Percentiles rank a stretch among this genome's conserved stretches.
These are phyloP conservation scores for Spheniscus mendiculus DNA, from an alignment of 2,113 vertebrate genomes.

Conservation along the genomic window DNA sequence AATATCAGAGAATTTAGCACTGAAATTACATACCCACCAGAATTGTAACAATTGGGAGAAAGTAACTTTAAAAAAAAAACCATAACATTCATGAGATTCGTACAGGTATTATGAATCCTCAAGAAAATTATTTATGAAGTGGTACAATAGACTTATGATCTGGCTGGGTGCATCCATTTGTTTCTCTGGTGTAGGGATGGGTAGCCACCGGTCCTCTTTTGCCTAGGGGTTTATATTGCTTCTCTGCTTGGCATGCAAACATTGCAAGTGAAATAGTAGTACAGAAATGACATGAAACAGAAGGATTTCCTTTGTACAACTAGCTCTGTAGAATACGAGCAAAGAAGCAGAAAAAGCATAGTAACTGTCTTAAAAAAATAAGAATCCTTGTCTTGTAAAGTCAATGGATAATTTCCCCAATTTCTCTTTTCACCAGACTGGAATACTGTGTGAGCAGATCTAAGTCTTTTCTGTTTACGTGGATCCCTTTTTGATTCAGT, in stretches of 20 bases:
- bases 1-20: background rate
- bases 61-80: rapidly evolving
- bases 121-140: background rate
- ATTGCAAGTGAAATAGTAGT: background rate
- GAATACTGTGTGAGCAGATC: background rate
- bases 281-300: background rate
- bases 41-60: background rate
- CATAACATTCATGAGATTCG: rapidly evolving
- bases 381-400: background rate
- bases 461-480: background rate
- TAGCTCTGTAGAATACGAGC: background rate
- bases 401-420: background rate
- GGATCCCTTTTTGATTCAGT: background rate
- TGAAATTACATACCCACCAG: background rate
- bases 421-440: background rate
- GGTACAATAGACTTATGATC: background rate
- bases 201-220: background rate
- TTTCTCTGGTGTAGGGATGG: rapidly evolving
- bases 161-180: background rate
- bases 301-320: background rate
- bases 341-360: background rate
- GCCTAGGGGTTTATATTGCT: background rate
- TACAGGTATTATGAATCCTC: background rate
- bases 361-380: background rate
- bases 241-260: background rate